These are phyloP conservation scores for Diarsia rubi DNA, from an alignment of 2,888 invertebrate genomes.

Conservation along the genomic window DNA sequence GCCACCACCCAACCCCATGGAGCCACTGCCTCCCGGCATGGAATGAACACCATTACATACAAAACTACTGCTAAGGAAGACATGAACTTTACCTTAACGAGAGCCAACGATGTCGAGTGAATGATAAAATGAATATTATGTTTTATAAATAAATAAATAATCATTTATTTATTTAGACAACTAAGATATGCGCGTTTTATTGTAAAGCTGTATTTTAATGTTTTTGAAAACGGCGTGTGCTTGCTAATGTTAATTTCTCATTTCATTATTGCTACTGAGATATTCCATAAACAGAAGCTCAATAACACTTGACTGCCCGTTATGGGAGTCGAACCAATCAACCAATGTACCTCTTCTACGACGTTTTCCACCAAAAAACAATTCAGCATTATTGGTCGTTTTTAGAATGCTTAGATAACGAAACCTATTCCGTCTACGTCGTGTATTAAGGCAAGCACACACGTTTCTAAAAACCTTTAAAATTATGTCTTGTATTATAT, in stretches of 20 bases:
- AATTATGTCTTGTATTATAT: slow-evolving; percentile 11
- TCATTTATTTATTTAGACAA: too few species aligned
- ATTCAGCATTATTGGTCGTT: too few species aligned
- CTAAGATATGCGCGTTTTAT: too few species aligned
- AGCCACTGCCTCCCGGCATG: slow-evolving; percentile 87
- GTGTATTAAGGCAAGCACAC: neutral
- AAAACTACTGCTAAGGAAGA: neutral
- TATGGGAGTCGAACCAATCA: too few species aligned
- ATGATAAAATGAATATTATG: slow-evolving; percentile 25
- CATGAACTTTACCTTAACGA: slow-evolving; percentile 43
- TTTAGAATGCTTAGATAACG: neutral
- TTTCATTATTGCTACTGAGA: too few species aligned
- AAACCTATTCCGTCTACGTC: neutral
- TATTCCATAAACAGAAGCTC: too few species aligned
- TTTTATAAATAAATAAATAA: too few species aligned
- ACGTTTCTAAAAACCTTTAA: slow-evolving; percentile 6
- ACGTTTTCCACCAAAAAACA: neutral
- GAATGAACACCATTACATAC: slow-evolving; percentile 73
- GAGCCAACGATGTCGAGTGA: slow-evolving; percentile 20
- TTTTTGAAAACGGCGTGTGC: slow-evolving; percentile 10
- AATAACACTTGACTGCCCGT: too few species aligned
- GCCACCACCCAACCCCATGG: slow-evolving; percentile 72
- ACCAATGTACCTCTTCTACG: too few species aligned
- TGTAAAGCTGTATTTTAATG: slow-evolving; percentile 19
- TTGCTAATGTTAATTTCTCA: slow-evolving; percentile 5